A percentile compares a stretch with the other conserved stretches of the same genome.
phyloP scores from a whole-genome alignment of 2,888 invertebrate genomes.

The Campaea margaritaria region DNA sequence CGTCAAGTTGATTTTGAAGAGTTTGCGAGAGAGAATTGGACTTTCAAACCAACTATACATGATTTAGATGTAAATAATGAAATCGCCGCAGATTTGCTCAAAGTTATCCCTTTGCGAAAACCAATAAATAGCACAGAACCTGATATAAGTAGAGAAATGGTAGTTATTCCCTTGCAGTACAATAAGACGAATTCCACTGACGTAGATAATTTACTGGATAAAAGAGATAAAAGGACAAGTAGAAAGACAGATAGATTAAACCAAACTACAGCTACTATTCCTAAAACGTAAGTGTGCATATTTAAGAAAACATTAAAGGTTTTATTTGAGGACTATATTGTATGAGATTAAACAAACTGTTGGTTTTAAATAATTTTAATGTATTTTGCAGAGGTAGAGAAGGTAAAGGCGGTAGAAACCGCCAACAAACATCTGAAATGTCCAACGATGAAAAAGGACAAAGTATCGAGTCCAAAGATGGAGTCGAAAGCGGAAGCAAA shows the following conservation, averaged over 20 bases:
- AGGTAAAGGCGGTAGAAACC: conserved; percentile 72
- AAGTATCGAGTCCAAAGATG: conserved; percentile 33
- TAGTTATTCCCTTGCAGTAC: conserved; percentile 69
- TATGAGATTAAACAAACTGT: neutral
- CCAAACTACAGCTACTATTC: conserved; percentile 79
- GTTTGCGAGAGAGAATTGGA: conserved; percentile 58
- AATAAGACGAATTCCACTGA: conserved; percentile 76
- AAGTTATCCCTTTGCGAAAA: conserved; percentile 68
- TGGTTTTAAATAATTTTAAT: neutral
- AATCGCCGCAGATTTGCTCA: conserved; percentile 59
- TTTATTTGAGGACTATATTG: neutral
- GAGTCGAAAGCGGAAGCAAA: conserved; percentile 48
- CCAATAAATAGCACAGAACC: conserved; percentile 45
- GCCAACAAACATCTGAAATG: conserved; percentile 54
- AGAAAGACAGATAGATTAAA: conserved; percentile 81
- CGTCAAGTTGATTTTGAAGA: conserved; percentile 64
- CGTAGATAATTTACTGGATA: conserved; percentile 68
- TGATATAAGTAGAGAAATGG: conserved; percentile 59
- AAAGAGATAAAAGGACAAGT: conserved; percentile 79
- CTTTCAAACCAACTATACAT: conserved; percentile 51
- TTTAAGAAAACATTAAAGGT: neutral
- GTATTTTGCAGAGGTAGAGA: conserved; percentile 68
- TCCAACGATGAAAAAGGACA: conserved; percentile 53
- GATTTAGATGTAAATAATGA: conserved; percentile 55
- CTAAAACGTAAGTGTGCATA: conserved; percentile 74